Base-by-base conservation (phyloP, 2,797 vertebrate species). In the Apodemus agrarius region DNA sequence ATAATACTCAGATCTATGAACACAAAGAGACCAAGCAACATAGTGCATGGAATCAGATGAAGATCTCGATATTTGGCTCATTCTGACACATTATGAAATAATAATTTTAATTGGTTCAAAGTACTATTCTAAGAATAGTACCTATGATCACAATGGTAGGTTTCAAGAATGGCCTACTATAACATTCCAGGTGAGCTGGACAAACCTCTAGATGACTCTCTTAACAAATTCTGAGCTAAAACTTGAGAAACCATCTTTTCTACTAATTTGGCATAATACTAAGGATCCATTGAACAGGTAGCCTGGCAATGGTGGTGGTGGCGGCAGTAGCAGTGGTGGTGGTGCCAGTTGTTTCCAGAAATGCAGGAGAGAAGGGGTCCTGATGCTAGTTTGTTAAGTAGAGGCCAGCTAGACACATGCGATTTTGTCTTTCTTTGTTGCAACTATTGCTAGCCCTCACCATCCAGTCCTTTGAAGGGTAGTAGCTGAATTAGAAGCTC, bases 41-140 rank as follows among this genome's bases (percentile, higher is more conserved):
- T 59, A 57, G 12, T 81, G 40, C 63, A 11, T 26, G 43, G 31
- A 86, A 49, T n/a, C 12, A 67, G 2, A 74, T 10, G 61, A 90
- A 92, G 90, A 1, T 79, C 34, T 9, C 43, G n/a, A 81, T 54
- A 87, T 29, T 37, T 75, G 84, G 69, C 76, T 85, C 22, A 19
- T 90, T 90, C 63, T 95, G 31, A 75, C 19, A 57, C 84, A 89
- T 13, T 92, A 92, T 90, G 69, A 81, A 69, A 19, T 16, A 49
- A 46, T n/a, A 89, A 63, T 26, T 52, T 89, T 49, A 49, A 69
- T 26, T 83, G 29, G 43, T 46, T 88, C 54, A 81, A 61, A 82
- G 22, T 22, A 95, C 67, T 93, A n/a, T n/a, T 29, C 69, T 87
- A 31, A 94, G 87, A 91, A 26, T 3, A 63, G 26, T 52, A 67